Base-by-base conservation (phyloP, 2,797 vertebrate genomes). In the Bradypus variegatus region DNA sequence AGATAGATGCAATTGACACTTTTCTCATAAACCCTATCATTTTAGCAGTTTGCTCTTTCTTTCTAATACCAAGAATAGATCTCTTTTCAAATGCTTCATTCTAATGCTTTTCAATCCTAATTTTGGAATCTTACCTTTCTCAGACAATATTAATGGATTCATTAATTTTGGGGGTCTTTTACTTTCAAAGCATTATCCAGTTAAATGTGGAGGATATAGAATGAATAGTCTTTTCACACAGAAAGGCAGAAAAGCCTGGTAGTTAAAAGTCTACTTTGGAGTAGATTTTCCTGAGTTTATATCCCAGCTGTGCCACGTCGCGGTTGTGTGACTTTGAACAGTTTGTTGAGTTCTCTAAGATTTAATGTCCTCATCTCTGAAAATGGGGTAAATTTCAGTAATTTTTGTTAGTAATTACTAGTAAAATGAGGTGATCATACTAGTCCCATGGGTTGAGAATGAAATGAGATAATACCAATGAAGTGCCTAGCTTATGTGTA, bases 101-200 rank as follows among this genome's bases (percentile, higher is more conserved):
- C 41, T 87, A 21, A 67, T n/a, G 89, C 55, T 80, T 82, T 87
- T 64, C 27, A 86, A 2, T 87, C 18, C 62, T 80, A 84, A 80
- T 70, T 91, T 94, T 88, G 21, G 21, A 70, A 78, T 77, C 53
- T 31, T 58, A 0, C 15, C 36, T 93, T 94, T 64, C n/a, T 79
- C 36, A 89, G 58, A 86, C n/a, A 88, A 72, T 87, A 87, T 21
- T 50, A 55, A 65, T 50, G 18, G 67, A 84, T 77, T 93, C 50
- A 60, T 14, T 82, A 55, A 80, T 94, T 92, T 81, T 65, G 64
- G 4, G n/a, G 19, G 55, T 90, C 41, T 36, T 93, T 94, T 58
- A 72, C 81, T 96, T 76, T 79, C 62, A 78, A 73, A 72, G 45
- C 60, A 69, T 67, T 87, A 16, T 84, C 27, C 29, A 19, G 33